Conservation (phyloP, 2,888 invertebrate genomes). For the Portevinia maculata region DNA sequence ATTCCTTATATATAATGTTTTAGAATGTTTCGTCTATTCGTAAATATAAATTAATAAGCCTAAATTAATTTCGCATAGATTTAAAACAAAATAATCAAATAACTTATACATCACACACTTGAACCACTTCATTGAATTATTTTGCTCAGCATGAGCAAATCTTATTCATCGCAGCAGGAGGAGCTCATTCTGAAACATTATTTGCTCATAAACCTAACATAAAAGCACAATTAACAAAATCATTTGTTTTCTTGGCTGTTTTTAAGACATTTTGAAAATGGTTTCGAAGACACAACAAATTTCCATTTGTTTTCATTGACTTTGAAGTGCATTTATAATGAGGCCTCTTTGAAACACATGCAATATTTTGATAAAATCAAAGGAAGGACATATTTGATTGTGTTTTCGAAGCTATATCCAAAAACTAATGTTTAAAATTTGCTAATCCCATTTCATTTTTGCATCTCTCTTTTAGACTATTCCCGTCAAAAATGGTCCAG, state of each 20-base stretch:
- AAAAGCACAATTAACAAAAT: constrained; percentile 40
- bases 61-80: too few relatives aligned
- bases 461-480: constrained; percentile 23
- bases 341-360: too few relatives aligned
- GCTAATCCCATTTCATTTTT: not conserved
- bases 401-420: too few relatives aligned
- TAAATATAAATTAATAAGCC: too few relatives aligned
- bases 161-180: constrained; percentile 35
- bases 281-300: constrained; percentile 13
- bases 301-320: too few relatives aligned
- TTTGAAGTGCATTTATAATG: too few relatives aligned
- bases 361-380: too few relatives aligned
- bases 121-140: not conserved
- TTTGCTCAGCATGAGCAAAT: constrained; percentile 38
- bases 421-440: not conserved
- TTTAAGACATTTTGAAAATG: constrained; percentile 14
- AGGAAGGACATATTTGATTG: too few relatives aligned
- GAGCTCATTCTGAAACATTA: constrained; percentile 27
- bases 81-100: too few relatives aligned
- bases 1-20: too few relatives aligned
- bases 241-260: not conserved
- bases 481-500: constrained; percentile 41
- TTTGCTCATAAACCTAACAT: constrained; percentile 17
- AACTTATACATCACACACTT: too few relatives aligned
- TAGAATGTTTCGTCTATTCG: too few relatives aligned